phyloP scores from a whole-genome alignment of 1,140 invertebrate genomes.

The Leguminivora glycinivorella region DNA sequence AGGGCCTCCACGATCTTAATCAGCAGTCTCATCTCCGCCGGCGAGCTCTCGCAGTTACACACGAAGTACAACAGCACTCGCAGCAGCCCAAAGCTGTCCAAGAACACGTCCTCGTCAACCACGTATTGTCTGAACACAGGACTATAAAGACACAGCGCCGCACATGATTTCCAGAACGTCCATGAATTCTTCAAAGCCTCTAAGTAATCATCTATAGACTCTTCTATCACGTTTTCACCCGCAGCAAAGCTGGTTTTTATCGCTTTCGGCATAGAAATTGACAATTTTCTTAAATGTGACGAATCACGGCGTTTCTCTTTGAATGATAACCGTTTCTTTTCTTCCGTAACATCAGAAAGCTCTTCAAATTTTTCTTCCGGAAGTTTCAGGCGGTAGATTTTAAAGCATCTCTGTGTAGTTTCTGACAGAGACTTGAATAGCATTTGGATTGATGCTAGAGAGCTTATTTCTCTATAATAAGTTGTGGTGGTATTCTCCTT shows the following conservation, averaged over 20 bases:
- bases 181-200: conserved; percentile 61
- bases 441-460: conserved; percentile 73
- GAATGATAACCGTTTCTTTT: conserved; percentile 47
- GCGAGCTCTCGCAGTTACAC: conserved; percentile 40
- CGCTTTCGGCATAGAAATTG: conserved; percentile 37
- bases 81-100: conserved; percentile 65
- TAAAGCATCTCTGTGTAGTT: conserved; percentile 70
- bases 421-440: conserved; percentile 78
- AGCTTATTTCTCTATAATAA: conserved; percentile 61
- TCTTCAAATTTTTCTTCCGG: conserved; percentile 51
- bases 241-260: conserved; percentile 35
- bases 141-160: conserved; percentile 80
- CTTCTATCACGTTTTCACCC: conserved; percentile 36
- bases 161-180: conserved; percentile 80
- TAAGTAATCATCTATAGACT: conserved; percentile 46
- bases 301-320: not conserved
- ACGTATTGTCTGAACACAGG: conserved; percentile 79
- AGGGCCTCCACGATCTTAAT: conserved; percentile 69
- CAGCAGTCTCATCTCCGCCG: conserved; percentile 49
- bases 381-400: conserved; percentile 60
- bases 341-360: conserved; percentile 55
- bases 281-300: conserved; percentile 22
- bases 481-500: conserved; percentile 60
- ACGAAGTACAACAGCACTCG: conserved; percentile 60
- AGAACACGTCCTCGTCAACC: conserved; percentile 52